phyloP scores from a whole-genome alignment of 2,888 invertebrate genomes.

The Ophion ellenae region DNA sequence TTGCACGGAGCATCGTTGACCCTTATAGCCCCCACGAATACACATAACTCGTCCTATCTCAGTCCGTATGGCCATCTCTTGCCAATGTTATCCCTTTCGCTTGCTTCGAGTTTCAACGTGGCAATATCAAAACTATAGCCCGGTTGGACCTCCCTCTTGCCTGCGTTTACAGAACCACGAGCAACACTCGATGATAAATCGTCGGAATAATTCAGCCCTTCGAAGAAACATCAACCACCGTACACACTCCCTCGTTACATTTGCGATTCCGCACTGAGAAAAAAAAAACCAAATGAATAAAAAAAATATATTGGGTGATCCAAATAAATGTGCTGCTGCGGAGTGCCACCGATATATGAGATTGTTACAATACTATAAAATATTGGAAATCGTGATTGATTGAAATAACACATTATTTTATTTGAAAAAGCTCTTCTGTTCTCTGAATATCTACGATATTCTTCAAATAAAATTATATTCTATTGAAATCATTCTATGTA shows the following conservation, averaged over 20 bases:
- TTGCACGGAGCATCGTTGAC: conserved; percentile 42
- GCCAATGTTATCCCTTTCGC: neutral
- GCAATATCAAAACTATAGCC: conserved; percentile 1
- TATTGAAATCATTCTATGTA: no score
- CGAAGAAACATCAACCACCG: neutral
- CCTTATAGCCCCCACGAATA: conserved; percentile 8
- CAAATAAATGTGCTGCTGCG: no score
- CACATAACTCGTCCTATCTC: conserved; percentile 13
- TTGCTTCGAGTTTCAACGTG: conserved; percentile 4
- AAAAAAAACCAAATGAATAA: no score
- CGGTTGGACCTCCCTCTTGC: neutral
- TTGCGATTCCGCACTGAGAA: neutral
- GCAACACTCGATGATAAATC: conserved; percentile 32
- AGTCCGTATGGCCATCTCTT: conserved; percentile 15
- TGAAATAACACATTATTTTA: no score
- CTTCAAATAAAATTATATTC: no score
- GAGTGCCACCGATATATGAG: no score
- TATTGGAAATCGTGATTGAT: no score
- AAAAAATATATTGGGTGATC: no score
- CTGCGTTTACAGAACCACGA: neutral
- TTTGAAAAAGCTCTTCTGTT: no score
- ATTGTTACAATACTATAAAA: no score
- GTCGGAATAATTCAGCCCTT: conserved; percentile 39
- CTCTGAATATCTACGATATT: no score
- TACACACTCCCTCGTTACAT: neutral